These are phyloP conservation scores for Varecia variegata DNA, from an alignment of 2,797 vertebrate species.

Conservation along the genomic window DNA sequence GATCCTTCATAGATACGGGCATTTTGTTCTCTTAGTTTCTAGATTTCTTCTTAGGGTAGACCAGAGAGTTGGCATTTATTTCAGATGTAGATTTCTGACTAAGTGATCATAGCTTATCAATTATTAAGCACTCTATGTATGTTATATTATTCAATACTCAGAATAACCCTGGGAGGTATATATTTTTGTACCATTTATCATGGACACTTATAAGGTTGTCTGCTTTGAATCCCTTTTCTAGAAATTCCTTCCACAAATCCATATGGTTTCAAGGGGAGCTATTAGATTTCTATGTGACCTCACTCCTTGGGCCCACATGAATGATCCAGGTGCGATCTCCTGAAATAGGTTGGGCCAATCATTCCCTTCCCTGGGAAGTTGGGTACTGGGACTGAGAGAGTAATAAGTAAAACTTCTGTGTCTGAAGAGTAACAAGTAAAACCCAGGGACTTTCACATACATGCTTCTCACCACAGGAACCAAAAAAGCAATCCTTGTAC, in stretches of 20 bases:
- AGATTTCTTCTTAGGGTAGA: not conserved
- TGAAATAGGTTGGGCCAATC: not conserved
- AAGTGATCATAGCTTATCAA: not conserved
- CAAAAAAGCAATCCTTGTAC: not conserved
- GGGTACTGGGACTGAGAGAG: not conserved
- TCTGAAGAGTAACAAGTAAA: not conserved
- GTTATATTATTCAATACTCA: not conserved
- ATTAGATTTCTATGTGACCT: not conserved
- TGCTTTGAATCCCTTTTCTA: not conserved
- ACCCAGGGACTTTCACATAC: not conserved
- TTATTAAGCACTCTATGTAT: not conserved
- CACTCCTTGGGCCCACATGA: not conserved
- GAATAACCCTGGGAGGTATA: not conserved
- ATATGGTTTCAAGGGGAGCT: not conserved
- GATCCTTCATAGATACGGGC: not conserved
- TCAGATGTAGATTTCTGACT: not conserved
- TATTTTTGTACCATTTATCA: not conserved
- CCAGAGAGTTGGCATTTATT: not conserved
- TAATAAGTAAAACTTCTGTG: not conserved
- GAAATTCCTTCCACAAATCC: not conserved
- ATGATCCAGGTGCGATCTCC: not conserved
- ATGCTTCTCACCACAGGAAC: not conserved
- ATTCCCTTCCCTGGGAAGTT: not conserved
- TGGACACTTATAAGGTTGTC: not conserved
- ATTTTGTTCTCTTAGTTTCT: not conserved